These are phyloP conservation scores for Callocephalon fimbriatum DNA, from an alignment of 2,113 vertebrate genomes.

Conservation along the genomic window DNA sequence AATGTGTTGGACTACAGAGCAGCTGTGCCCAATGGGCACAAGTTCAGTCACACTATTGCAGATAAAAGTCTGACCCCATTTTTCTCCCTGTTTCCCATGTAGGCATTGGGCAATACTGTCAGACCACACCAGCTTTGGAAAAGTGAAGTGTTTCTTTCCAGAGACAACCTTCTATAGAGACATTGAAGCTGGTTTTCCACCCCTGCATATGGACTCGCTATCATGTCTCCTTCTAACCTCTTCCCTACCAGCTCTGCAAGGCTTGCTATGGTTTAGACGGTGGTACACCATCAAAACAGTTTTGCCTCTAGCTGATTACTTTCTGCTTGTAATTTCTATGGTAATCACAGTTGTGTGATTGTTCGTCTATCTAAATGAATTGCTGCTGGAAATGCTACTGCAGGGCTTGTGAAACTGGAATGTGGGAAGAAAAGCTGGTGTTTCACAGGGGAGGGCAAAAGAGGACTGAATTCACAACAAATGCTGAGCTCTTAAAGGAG, in stretches of 20 bases:
- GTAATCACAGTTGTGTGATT: not conserved
- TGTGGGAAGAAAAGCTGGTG: not conserved
- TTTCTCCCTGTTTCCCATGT: not conserved
- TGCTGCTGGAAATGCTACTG: not conserved
- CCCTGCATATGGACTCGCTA: not conserved
- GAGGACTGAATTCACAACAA: not conserved
- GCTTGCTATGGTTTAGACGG: not conserved
- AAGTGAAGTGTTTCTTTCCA: not conserved
- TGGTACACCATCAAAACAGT: not conserved
- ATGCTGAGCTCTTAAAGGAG: not conserved
- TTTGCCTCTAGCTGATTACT: not conserved
- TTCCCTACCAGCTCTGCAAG: not conserved
- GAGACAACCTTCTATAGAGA: not conserved
- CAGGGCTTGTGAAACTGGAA: not conserved
- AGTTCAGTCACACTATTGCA: not conserved
- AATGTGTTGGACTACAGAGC: not conserved
- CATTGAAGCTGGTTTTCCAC: not conserved
- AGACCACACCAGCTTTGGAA: not conserved
- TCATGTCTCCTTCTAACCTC: not conserved
- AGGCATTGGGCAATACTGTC: not conserved
- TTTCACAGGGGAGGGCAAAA: not conserved
- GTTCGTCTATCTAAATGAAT: not conserved
- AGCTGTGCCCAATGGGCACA: not conserved
- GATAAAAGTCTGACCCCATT: not conserved
- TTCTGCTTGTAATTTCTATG: not conserved